Conservation (phyloP, 2,888 invertebrate species). For the Ariolimax columbianus region DNA sequence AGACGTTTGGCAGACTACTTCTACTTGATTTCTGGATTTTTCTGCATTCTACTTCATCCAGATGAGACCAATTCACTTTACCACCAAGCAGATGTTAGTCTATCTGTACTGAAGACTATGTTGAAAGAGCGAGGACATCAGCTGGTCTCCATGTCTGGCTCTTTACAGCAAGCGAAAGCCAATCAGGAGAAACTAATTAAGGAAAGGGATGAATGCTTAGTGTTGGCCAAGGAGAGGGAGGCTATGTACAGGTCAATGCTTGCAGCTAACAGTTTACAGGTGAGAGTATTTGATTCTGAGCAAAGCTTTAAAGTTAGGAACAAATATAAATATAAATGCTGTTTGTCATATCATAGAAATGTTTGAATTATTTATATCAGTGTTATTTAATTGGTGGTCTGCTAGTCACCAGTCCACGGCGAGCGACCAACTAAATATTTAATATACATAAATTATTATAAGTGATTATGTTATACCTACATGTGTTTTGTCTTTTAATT, state of each 20-base stretch:
- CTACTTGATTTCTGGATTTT: neutral
- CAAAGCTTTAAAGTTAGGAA: neutral
- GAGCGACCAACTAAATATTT: too few species aligned
- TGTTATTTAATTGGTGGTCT: too few species aligned
- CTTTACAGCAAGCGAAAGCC: slow-evolving; percentile 38
- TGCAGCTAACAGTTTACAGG: slow-evolving; percentile 43
- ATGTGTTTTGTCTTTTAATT: too few species aligned
- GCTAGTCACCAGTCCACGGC: too few species aligned
- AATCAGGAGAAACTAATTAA: slow-evolving; percentile 34
- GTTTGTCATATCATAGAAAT: neutral
- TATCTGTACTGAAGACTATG: slow-evolving; percentile 59
- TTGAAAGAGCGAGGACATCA: slow-evolving; percentile 63
- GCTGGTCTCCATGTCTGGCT: slow-evolving; percentile 45
- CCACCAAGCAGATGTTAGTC: slow-evolving; percentile 62
- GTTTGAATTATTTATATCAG: too few species aligned
- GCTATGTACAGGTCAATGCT: slow-evolving; percentile 41
- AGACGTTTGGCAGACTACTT: too few species aligned
- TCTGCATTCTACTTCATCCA: slow-evolving; percentile 5
- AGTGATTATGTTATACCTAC: too few species aligned
- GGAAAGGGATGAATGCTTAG: slow-evolving; percentile 48
- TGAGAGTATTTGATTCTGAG: slow-evolving; percentile 6
- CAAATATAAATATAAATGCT: neutral
- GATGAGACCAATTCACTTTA: slow-evolving; percentile 63
- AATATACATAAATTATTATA: too few species aligned
- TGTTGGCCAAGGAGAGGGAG: slow-evolving; percentile 49